These are phyloP conservation scores for Leptinotarsa peninsularis DNA, from an alignment of 2,888 invertebrate species.

Conservation along the genomic window DNA sequence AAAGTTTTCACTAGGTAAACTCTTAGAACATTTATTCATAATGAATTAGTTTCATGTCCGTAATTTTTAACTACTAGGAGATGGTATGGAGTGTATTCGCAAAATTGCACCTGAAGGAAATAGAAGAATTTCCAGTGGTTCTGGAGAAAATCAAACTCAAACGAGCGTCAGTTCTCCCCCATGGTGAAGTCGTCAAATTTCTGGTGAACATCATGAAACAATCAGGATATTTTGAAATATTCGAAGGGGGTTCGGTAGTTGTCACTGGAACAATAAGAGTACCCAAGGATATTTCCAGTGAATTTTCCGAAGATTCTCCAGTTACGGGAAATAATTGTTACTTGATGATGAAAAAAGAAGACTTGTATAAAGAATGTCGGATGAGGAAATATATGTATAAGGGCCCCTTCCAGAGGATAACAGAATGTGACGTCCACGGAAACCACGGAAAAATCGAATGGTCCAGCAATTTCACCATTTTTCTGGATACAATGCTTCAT, in stretches of 20 bases:
- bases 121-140: slow-evolving; percentile 67
- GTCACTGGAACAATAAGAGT: slow-evolving; percentile 75
- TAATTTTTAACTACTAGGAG: slow-evolving; percentile 46
- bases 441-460: slow-evolving; percentile 66
- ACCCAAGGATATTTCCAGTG: slow-evolving; percentile 65
- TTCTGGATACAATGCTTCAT: slow-evolving; percentile 78
- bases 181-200: slow-evolving; percentile 58
- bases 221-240: slow-evolving; percentile 56
- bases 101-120: slow-evolving; percentile 60
- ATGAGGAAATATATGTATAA: slow-evolving; percentile 70
- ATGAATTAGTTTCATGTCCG: background rate
- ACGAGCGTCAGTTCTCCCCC: slow-evolving; percentile 70
- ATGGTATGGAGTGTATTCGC: slow-evolving; percentile 70
- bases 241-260: slow-evolving; percentile 74
- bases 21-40: background rate
- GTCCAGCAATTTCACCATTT: slow-evolving; percentile 76
- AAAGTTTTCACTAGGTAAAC: no score
- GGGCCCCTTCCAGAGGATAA: slow-evolving; percentile 68
- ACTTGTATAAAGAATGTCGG: slow-evolving; percentile 66
- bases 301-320: slow-evolving; percentile 32
- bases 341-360: slow-evolving; percentile 40
- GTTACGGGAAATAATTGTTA: slow-evolving; percentile 22
- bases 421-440: slow-evolving; percentile 65
- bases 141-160: slow-evolving; percentile 71
- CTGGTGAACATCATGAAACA: slow-evolving; percentile 52